These are phyloP conservation scores for Brachyalestes nurse DNA, from an alignment of 2,797 vertebrate species.

Conservation along the genomic window DNA sequence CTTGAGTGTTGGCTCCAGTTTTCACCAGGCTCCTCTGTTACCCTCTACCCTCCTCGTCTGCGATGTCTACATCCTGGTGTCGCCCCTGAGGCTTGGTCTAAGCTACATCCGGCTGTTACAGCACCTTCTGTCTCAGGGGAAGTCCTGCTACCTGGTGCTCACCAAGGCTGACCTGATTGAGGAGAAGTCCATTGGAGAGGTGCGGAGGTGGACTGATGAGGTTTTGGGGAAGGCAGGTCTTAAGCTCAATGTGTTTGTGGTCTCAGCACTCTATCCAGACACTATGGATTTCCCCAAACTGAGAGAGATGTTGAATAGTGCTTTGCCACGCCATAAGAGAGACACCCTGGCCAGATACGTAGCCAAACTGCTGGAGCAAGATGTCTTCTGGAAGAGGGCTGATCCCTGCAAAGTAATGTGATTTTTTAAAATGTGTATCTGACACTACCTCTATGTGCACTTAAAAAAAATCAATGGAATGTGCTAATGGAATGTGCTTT, in stretches of 20 bases:
- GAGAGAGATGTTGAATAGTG: conserved; percentile 36
- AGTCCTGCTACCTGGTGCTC: conserved; percentile 54
- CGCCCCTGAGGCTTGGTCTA: conserved; percentile 47
- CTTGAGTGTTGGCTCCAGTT: background rate
- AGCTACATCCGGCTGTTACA: conserved; percentile 44
- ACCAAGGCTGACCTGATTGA: conserved; percentile 57
- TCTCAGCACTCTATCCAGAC: conserved; percentile 52
- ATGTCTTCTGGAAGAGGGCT: conserved; percentile 47
- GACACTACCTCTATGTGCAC: background rate
- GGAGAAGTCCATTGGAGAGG: conserved; percentile 29
- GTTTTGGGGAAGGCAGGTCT: conserved; percentile 48
- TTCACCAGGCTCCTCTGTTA: conserved; percentile 15
- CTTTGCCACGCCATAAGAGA: conserved; percentile 48
- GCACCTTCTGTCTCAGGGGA: conserved; percentile 41
- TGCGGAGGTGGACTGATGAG: conserved; percentile 50
- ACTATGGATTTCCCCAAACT: conserved; percentile 54
- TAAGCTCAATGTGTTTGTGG: conserved; percentile 46
- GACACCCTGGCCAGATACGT: conserved; percentile 48
- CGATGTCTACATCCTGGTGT: conserved; percentile 61
- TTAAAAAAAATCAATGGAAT: background rate
- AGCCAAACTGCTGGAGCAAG: conserved; percentile 48
- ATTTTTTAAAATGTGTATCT: conserved; percentile 9
- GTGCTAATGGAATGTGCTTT: background rate
- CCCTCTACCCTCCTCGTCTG: conserved; percentile 36
- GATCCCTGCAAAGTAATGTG: conserved; percentile 54